These are phyloP conservation scores for Pristionchus mayeri DNA, from an alignment of 2,888 invertebrate species.

Conservation along the genomic window DNA sequence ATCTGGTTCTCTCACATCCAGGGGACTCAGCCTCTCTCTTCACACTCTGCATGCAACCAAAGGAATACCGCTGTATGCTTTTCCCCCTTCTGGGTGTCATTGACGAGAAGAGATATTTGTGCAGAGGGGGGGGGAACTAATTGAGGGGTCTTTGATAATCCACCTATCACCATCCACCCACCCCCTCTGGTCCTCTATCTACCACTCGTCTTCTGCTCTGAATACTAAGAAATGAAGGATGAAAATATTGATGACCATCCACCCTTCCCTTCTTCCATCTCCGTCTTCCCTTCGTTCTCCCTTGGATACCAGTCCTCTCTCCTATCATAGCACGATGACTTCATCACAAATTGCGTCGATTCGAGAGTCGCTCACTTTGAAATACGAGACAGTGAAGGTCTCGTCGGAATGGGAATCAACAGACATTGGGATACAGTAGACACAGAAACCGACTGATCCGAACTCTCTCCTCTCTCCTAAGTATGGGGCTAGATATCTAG, in stretches of 20 bases:
- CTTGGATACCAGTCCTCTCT: constrained; percentile 10
- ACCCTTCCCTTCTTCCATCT: background rate
- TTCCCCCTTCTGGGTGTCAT: constrained; percentile 25
- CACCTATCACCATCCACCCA: background rate
- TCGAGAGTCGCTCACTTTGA: background rate
- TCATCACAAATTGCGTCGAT: constrained; percentile 15
- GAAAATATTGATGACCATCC: background rate
- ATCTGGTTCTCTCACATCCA: too few species aligned
- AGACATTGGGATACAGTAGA: background rate
- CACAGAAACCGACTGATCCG: too few species aligned
- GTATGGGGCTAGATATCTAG: too few species aligned
- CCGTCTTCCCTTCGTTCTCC: background rate
- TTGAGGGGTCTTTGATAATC: constrained; percentile 10
- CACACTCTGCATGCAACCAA: background rate
- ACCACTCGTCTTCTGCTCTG: background rate
- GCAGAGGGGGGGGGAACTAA: constrained; percentile 12
- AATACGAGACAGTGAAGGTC: background rate
- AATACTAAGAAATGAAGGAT: background rate
- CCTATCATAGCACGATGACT: background rate
- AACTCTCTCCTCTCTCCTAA: too few species aligned
- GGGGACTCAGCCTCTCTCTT: too few species aligned
- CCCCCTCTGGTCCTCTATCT: background rate
- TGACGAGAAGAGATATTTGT: constrained; percentile 20
- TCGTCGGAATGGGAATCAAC: background rate
- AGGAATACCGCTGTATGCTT: background rate